phyloP scores from a whole-genome alignment of 1,140 invertebrate genomes.

The Calliopsis andreniformis region DNA sequence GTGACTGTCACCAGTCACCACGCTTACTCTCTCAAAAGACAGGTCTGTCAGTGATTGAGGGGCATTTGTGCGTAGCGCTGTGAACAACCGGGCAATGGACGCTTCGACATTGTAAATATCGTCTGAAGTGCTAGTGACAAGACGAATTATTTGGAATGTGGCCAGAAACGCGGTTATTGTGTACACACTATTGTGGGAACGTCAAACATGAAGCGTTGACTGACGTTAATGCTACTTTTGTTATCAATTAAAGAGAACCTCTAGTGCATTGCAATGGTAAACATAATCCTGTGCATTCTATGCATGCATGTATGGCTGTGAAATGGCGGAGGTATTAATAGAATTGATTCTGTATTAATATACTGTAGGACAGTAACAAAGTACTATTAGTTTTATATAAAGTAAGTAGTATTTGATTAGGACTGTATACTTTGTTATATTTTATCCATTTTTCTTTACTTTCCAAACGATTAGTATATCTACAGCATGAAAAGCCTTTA shows the following conservation, averaged over 20 bases:
- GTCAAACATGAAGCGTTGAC: neutral
- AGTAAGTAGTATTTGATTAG: too few species aligned
- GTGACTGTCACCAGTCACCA: neutral
- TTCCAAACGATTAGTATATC: too few species aligned
- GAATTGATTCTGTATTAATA: too few species aligned
- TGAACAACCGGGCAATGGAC: slow-evolving; percentile 23
- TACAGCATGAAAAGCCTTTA: too few species aligned
- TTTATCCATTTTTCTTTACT: too few species aligned
- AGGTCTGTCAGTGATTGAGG: slow-evolving; percentile 8
- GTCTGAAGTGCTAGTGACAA: slow-evolving; percentile 2
- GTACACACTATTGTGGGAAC: slow-evolving; percentile 16
- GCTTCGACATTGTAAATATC: slow-evolving; percentile 34
- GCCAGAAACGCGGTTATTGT: slow-evolving; percentile 48
- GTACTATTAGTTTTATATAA: too few species aligned
- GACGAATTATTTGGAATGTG: slow-evolving; percentile 37
- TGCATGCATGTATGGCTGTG: too few species aligned
- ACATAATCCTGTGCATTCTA: too few species aligned
- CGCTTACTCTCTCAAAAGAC: neutral
- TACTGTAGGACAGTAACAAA: too few species aligned
- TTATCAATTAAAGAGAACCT: neutral
- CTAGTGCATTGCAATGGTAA: neutral
- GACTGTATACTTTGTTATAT: too few species aligned
- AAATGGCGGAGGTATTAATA: too few species aligned
- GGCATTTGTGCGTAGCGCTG: neutral
- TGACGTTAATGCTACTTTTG: neutral